Conservation (phyloP, 1,140 invertebrate species). For the Pogonomyrmex barbatus region DNA sequence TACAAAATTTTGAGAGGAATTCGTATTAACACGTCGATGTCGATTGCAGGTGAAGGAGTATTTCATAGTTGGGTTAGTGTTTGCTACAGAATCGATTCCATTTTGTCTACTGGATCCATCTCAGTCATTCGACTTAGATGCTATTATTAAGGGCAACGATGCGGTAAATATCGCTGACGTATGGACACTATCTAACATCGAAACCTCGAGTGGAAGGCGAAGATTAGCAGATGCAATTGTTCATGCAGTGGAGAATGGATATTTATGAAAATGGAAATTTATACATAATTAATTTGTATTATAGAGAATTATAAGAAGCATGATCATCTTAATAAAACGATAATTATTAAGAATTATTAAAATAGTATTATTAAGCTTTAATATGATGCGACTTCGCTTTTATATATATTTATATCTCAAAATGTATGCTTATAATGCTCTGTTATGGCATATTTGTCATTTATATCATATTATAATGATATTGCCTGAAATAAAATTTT, state of each 20-base stretch:
- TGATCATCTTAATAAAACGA: not conserved
- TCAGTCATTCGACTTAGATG: slow-evolving; percentile 88
- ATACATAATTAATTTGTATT: not conserved
- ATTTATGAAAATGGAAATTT: slow-evolving; percentile 83
- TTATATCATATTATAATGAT: too few species aligned
- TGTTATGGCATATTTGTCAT: too few species aligned
- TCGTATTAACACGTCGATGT: slow-evolving; percentile 15
- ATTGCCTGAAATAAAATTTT: slow-evolving; percentile 26
- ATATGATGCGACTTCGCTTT: not conserved
- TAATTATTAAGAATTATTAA: not conserved
- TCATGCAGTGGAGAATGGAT: slow-evolving; percentile 88
- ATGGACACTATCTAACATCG: slow-evolving; percentile 78
- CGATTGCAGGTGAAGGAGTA: slow-evolving; percentile 87
- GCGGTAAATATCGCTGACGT: slow-evolving; percentile 80
- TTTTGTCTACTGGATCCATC: slow-evolving; percentile 87
- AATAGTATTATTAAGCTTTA: not conserved
- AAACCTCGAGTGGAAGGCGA: slow-evolving; percentile 84
- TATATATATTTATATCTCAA: not conserved
- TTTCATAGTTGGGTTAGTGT: slow-evolving; percentile 88
- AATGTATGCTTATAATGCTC: not conserved
- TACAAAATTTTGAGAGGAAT: not conserved
- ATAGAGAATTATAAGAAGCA: slow-evolving; percentile 13
- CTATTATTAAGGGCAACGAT: slow-evolving; percentile 84
- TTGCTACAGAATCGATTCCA: slow-evolving; percentile 89
- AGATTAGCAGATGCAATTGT: slow-evolving; percentile 88